A percentile compares a stretch with the other conserved stretches of the same genome.
phyloP scores from a whole-genome alignment of 37 sponge, comb jelly and placozoan species.

The Mnemiopsis leidyi region DNA sequence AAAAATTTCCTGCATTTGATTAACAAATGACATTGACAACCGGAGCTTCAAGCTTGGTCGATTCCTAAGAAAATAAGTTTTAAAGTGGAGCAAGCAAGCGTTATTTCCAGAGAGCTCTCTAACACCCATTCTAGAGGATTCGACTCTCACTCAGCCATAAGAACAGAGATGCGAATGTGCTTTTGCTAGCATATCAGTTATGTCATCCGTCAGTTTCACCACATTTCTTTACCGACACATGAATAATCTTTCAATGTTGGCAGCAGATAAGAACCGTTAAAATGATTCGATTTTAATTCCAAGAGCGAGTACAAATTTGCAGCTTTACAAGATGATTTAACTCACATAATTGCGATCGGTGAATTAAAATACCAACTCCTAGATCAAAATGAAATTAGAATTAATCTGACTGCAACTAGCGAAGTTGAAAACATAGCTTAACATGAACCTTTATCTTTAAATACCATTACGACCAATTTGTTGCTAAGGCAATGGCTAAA shows the following conservation, averaged over 20 bases:
- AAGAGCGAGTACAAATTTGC: not conserved
- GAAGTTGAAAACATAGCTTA: too few species aligned
- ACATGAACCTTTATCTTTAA: not conserved
- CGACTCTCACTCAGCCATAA: not conserved
- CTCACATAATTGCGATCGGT: not conserved
- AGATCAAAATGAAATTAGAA: not conserved
- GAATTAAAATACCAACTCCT: not conserved
- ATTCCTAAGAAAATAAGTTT: too few species aligned
- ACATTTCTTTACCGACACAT: not conserved
- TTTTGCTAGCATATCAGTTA: not conserved
- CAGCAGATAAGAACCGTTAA: not conserved
- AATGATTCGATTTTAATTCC: not conserved
- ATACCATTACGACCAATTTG: not conserved
- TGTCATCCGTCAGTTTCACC: not conserved
- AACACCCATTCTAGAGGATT: not conserved
- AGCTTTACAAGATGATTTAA: not conserved
- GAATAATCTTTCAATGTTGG: not conserved
- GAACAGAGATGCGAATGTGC: not conserved
- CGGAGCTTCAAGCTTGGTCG: too few species aligned
- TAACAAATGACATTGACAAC: not conserved
- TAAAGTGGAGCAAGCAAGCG: not conserved
- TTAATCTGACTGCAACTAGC: too few species aligned
- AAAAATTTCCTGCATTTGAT: too few species aligned
- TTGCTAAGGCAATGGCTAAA: too few species aligned
- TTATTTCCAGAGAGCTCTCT: not conserved